A percentile compares a stretch with the other conserved stretches of the same genome.
phyloP scores from a whole-genome alignment of 1,140 invertebrate genomes.

The Aphidius ervi region DNA sequence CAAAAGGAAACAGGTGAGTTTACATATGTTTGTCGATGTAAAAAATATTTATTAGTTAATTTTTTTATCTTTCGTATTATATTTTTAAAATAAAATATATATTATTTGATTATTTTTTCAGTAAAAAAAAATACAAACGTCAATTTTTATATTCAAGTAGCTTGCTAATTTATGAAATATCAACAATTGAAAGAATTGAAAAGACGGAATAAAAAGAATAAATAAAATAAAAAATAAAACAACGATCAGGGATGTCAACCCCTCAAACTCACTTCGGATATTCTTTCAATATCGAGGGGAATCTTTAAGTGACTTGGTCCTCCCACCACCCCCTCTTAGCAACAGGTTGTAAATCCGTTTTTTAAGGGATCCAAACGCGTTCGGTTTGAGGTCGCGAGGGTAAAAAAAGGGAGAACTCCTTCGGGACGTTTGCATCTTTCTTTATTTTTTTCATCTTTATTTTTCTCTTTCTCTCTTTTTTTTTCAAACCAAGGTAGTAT shows the following conservation, averaged over 20 bases:
- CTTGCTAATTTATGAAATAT: no score
- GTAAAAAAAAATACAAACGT: no score
- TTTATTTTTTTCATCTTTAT: slow-evolving; percentile 23
- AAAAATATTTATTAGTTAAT: no score
- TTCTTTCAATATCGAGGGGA: slow-evolving; percentile 56
- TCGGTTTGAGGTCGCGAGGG: slow-evolving; percentile 42
- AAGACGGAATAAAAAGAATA: no score
- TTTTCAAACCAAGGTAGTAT: slow-evolving; percentile 10
- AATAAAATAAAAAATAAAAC: no score
- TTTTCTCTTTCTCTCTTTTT: not conserved
- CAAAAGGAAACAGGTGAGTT: no score
- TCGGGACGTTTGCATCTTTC: slow-evolving; percentile 35
- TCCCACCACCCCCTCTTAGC: slow-evolving; percentile 29
- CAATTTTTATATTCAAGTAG: no score
- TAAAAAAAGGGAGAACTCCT: slow-evolving; percentile 42
- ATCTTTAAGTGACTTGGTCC: slow-evolving; percentile 49
- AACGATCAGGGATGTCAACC: slow-evolving; percentile 5
- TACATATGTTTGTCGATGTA: no score
- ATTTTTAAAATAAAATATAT: no score
- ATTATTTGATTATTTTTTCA: no score
- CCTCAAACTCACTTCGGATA: slow-evolving; percentile 41
- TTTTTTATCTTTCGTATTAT: no score
- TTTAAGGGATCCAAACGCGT: slow-evolving; percentile 45
- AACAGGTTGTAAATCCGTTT: slow-evolving; percentile 57
- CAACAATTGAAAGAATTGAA: no score